Evolutionary conservation across 2,797 vertebrate genomes (phyloP), one percentile per base, ranked within the genome.

Genomic region (Paguma larvata): DNA sequence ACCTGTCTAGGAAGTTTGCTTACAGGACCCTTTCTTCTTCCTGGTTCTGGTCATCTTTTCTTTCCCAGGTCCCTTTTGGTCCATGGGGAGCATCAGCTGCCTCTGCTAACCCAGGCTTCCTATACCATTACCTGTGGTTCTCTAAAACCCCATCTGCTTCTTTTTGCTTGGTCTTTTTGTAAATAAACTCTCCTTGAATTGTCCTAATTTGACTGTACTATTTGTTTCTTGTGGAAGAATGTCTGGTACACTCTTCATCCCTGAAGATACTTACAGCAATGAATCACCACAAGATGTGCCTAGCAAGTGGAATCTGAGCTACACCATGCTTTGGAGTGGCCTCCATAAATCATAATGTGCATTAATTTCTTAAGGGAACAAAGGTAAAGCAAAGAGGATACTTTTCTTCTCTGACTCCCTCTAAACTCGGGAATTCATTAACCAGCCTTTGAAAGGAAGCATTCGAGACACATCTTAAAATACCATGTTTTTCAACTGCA

Each of bases 391-490:
- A 68, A 89, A 85, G 5, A 75, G 65, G 4, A 78, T 65, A 77
- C 87, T 94, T 95, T 97, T 72, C 48, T 44, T 53, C 25, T 96
- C 2, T 0, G 95, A 92, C 34, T 96, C 48, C 7, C 73, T 77
- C 77, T 59, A 67, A 34, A 84, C 91, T 95, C 46, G 56, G 51
- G 91, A 85, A 97, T 97, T 97, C 78, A 95, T 95, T 79, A 97
- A 95, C n/a, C 59, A 89, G 75, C 41, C 56, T 95, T 92, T 98
- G 94, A 98, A 97, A 93, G 68, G 78, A 96, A 27, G 6, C 0
- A 0, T 82, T 97, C 67, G 85, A 65, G 96, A 80, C 83, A 48
- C 90, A 90, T 62, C 96, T 96, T 92, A 97, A 94, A 98, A 95
- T 1, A 1, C 3, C 46, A 7, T 93, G 25, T 95, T 98, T 97